Evolutionary conservation across 2,888 invertebrate species (phyloP).

Genomic region (Lamellibrachia columna): DNA sequence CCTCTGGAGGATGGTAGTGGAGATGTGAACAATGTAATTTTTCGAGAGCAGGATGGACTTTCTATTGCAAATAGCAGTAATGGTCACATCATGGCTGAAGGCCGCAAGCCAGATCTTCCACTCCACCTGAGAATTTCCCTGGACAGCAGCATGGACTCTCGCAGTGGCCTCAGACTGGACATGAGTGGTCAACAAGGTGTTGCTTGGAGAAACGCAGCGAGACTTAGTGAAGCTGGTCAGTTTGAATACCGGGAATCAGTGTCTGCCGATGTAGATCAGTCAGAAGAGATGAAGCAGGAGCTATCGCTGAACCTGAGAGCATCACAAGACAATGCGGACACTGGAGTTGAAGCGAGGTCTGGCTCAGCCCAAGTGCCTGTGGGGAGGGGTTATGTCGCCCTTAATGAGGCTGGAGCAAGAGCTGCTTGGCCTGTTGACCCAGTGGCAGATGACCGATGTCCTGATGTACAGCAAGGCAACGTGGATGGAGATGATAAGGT

Average conservation of each 20-base stretch:
- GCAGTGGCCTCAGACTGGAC: background rate
- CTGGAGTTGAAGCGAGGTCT: background rate
- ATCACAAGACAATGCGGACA: background rate
- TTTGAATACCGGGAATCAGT: background rate
- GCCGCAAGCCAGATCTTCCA: background rate
- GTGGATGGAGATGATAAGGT: background rate
- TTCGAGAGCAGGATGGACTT: background rate
- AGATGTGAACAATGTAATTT: background rate
- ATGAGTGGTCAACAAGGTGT: background rate
- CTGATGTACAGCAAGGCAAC: background rate
- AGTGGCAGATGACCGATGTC: background rate
- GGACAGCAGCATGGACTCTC: background rate
- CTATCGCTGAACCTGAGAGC: background rate
- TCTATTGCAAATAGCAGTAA: background rate
- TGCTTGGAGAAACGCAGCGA: background rate
- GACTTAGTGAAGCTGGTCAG: background rate
- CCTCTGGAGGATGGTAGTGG: background rate
- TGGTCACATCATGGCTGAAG: background rate
- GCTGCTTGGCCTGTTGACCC: background rate
- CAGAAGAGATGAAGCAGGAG: background rate
- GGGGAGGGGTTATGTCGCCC: background rate
- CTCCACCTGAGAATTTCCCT: background rate
- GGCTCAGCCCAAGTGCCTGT: background rate
- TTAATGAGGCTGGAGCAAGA: background rate
- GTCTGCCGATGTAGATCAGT: background rate